Evolutionary conservation across 2,113 vertebrate genomes (phyloP).

Genomic region (Pelodiscus sinensis): DNA sequence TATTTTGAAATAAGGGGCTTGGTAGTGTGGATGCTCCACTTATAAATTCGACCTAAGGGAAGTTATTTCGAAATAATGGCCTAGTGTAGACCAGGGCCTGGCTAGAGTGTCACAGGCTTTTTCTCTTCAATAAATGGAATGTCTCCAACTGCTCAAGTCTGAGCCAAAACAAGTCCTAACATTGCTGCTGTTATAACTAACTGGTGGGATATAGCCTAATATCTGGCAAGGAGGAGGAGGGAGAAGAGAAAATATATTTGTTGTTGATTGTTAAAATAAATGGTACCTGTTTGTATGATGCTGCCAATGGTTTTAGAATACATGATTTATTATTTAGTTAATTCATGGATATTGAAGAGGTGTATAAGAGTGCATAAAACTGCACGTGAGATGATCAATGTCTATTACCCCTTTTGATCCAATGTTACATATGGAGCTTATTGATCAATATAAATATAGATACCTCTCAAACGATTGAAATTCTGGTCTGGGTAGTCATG

Average conservation of each 20-base stretch:
- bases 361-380: not conserved
- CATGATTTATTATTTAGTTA: not conserved
- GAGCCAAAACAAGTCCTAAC: not conserved
- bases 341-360: not conserved
- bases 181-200: not conserved
- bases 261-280: not conserved
- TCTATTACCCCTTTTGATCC: not conserved
- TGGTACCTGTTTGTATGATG: not conserved
- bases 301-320: not conserved
- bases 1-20: too few species aligned
- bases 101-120: not conserved
- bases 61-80: too few species aligned
- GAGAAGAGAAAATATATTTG: not conserved
- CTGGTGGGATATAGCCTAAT: not conserved
- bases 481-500: not conserved
- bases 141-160: not conserved
- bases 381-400: not conserved
- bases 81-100: too few species aligned
- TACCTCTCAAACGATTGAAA: not conserved
- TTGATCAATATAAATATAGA: not conserved
- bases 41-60: too few species aligned
- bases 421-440: not conserved
- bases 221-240: rapidly evolving
- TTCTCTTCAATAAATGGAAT: not conserved
- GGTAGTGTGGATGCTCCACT: too few species aligned